phyloP scores from a whole-genome alignment of 2,888 invertebrate species.

The Oxyscelio sp. region DNA sequence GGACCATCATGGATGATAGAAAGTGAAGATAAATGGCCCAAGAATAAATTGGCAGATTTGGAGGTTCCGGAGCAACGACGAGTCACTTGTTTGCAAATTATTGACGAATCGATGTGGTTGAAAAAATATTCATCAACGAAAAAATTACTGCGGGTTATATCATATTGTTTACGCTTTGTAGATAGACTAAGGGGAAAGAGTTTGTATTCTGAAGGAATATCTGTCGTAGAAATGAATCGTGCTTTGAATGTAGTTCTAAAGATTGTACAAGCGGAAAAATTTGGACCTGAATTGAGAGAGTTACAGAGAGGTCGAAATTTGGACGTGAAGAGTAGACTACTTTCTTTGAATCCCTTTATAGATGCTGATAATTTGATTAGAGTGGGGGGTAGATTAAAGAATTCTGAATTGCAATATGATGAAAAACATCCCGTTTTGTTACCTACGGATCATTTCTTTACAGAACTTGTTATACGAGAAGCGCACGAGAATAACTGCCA shows the following conservation, averaged over 20 bases:
- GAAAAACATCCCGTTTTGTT: conserved; percentile 1
- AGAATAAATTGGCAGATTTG: conserved; percentile 1
- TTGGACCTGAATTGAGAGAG: neutral
- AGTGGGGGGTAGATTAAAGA: neutral
- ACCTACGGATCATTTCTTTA: neutral
- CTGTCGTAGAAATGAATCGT: neutral
- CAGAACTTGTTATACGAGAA: neutral
- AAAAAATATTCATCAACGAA: conserved; percentile 23
- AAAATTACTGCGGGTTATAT: conserved; percentile 7
- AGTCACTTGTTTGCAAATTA: conserved; percentile 1
- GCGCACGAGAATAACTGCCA: neutral
- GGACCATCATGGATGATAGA: conserved; percentile 14
- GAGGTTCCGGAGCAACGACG: conserved; percentile 36
- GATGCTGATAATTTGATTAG: no score
- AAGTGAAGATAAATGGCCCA: conserved; percentile 2
- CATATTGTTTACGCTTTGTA: conserved; percentile 19
- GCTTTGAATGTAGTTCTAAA: neutral
- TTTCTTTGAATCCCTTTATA: conserved; percentile 11
- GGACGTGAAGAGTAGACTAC: neutral
- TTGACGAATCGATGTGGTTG: neutral
- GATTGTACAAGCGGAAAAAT: conserved; percentile 6
- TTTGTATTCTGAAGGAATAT: conserved; percentile 9
- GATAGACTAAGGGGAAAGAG: neutral
- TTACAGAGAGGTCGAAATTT: neutral
- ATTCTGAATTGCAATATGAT: neutral